A percentile compares a stretch with the other conserved stretches of the same genome.
These are phyloP conservation scores for Liopterus haemorrhoidalis DNA, from an alignment of 2,888 invertebrate genomes.

Conservation along the genomic window DNA sequence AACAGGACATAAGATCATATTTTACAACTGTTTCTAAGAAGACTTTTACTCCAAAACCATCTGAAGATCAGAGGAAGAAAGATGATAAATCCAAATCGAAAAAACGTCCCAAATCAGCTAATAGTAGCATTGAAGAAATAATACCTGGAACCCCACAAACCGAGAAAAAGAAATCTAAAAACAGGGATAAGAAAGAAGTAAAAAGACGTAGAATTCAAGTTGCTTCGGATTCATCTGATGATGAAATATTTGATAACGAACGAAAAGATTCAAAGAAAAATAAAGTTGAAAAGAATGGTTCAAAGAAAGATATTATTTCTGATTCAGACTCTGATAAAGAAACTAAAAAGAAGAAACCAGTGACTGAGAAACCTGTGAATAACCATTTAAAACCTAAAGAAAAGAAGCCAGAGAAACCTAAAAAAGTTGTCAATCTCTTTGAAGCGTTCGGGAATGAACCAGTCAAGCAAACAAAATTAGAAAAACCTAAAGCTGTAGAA, in stretches of 20 bases:
- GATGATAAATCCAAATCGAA: constrained; percentile 21
- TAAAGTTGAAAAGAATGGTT: constrained; percentile 9
- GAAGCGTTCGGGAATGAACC: constrained; percentile 58
- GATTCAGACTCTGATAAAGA: constrained; percentile 44
- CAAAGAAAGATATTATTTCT: constrained; percentile 40
- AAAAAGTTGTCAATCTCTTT: constrained; percentile 48
- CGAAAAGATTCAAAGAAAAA: constrained; percentile 23
- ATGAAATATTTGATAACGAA: constrained; percentile 24
- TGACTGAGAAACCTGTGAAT: constrained; percentile 36
- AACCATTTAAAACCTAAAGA: too few species aligned
- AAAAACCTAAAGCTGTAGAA: constrained; percentile 26
- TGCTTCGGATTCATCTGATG: constrained; percentile 35
- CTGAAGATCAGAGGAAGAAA: too few species aligned
- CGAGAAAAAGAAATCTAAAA: constrained; percentile 25
- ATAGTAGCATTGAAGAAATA: constrained; percentile 54
- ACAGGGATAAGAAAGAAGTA: constrained; percentile 36
- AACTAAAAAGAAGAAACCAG: constrained; percentile 38
- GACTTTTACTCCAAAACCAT: constrained; percentile 26
- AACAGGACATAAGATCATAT: constrained; percentile 62
- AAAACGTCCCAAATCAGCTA: constrained; percentile 43
- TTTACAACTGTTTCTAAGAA: constrained; percentile 46
- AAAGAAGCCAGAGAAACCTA: constrained; percentile 36
- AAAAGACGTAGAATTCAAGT: constrained; percentile 32
- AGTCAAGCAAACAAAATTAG: constrained; percentile 50
- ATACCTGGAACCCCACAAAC: constrained; percentile 51